These are phyloP conservation scores for Idris sp. DNA, from an alignment of 1,140 invertebrate species.

Conservation along the genomic window DNA sequence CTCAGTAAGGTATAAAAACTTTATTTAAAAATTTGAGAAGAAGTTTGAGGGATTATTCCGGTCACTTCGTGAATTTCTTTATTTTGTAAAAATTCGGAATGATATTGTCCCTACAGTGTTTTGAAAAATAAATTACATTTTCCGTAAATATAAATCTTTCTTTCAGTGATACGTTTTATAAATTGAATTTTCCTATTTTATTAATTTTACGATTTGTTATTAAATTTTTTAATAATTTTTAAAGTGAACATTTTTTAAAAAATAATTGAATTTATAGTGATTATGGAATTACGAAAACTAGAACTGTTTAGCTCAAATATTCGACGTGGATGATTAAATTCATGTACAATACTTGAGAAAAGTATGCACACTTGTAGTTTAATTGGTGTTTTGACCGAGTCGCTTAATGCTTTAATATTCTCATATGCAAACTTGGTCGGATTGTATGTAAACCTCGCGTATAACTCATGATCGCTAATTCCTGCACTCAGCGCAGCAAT, in stretches of 20 bases:
- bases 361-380: constrained; percentile 20
- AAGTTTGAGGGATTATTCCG: constrained; percentile 38
- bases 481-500: constrained; percentile 17
- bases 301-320: constrained; percentile 9
- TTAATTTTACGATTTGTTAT: no score
- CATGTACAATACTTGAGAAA: constrained; percentile 25
- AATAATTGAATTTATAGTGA: no score
- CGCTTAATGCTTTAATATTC: constrained; percentile 48
- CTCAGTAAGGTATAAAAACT: constrained; percentile 22
- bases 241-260: no score
- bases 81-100: no score
- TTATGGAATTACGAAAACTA: no score
- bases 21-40: constrained; percentile 18
- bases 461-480: constrained; percentile 50
- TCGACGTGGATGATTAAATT: constrained; percentile 20
- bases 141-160: no score
- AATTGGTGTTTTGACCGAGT: constrained; percentile 38
- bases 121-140: no score
- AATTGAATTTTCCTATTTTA: no score
- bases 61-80: constrained; percentile 17
- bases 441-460: constrained; percentile 38
- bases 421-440: constrained; percentile 48
- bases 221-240: no score
- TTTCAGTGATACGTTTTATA: no score
- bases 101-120: no score